Percentiles rank a stretch among this genome's conserved stretches.
Conservation (phyloP, 2,113 vertebrate species). For the Eudyptes chrysolophus region DNA sequence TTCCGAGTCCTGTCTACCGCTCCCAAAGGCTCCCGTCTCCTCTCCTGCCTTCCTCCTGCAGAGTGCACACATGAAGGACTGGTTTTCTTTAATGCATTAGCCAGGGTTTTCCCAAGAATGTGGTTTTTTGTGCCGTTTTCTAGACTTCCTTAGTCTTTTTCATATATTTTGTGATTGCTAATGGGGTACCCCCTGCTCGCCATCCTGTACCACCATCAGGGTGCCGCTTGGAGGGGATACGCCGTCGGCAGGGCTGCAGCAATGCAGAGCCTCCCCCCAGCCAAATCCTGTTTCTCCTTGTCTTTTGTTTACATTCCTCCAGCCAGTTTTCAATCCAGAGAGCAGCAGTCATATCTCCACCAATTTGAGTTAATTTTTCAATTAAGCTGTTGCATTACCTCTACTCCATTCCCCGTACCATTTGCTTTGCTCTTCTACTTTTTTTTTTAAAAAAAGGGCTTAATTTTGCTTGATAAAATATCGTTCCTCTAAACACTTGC, state of each 20-base stretch:
- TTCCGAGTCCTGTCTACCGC: neutral
- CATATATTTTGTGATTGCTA: neutral
- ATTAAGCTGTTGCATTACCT: neutral
- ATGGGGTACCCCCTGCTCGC: neutral
- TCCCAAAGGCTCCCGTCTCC: neutral
- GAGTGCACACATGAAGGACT: rapidly evolving
- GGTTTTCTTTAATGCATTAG: neutral
- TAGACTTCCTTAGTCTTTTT: neutral
- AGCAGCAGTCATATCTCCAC: neutral
- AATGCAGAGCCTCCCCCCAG: neutral
- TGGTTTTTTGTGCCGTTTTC: rapidly evolving
- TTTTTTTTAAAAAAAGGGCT: neutral
- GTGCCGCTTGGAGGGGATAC: rapidly evolving
- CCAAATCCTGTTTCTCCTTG: neutral
- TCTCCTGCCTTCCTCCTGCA: neutral
- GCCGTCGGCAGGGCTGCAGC: neutral
- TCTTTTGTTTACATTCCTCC: slow-evolving; percentile 37
- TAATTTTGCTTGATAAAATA: neutral
- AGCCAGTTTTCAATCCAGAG: neutral
- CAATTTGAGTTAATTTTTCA: neutral
- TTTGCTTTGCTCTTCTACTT: neutral
- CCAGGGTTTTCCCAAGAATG: neutral
- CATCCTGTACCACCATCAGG: rapidly evolving
- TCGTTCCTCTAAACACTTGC: neutral
- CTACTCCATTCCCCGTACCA: neutral